Percentiles rank a stretch among this genome's conserved stretches.
Evolutionary conservation across 2,888 invertebrate genomes (phyloP).

Genomic region (Hypomecis punctinalis): DNA sequence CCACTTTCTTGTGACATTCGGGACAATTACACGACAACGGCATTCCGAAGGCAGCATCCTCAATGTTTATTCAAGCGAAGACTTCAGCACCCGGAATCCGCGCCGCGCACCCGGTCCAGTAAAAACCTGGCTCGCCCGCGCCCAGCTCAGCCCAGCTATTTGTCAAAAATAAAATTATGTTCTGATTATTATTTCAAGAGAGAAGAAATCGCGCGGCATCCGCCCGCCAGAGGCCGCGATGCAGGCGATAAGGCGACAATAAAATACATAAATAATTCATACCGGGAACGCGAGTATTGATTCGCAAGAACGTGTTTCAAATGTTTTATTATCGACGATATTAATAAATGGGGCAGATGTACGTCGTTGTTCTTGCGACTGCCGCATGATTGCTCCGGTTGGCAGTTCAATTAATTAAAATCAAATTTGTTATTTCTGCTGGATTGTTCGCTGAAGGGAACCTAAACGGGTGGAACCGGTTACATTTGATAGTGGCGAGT

Average conservation of each 20-base stretch:
- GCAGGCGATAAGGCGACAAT: slow-evolving; percentile 81
- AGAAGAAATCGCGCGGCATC: slow-evolving; percentile 61
- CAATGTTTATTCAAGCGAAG: slow-evolving; percentile 63
- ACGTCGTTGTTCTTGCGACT: slow-evolving; percentile 61
- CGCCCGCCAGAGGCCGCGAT: slow-evolving; percentile 63
- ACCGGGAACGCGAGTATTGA: slow-evolving; percentile 72
- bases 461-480: slow-evolving; percentile 14
- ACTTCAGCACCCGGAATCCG: slow-evolving; percentile 53
- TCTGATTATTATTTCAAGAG: slow-evolving; percentile 77
- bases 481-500: slow-evolving; percentile 11
- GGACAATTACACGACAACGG: slow-evolving; percentile 62
- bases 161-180: slow-evolving; percentile 83
- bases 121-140: slow-evolving; percentile 65
- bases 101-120: slow-evolving; percentile 51
- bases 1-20: slow-evolving; percentile 41
- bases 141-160: slow-evolving; percentile 74
- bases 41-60: slow-evolving; percentile 56
- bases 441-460: slow-evolving; percentile 32
- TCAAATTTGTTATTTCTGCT: slow-evolving; percentile 65
- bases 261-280: slow-evolving; percentile 84
- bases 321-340: slow-evolving; percentile 78
- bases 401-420: slow-evolving; percentile 76
- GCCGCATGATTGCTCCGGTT: slow-evolving; percentile 60
- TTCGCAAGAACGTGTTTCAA: slow-evolving; percentile 84
- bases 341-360: slow-evolving; percentile 83